Conservation (phyloP, 1,140 invertebrate genomes). For the Drosophila grimshawi region DNA sequence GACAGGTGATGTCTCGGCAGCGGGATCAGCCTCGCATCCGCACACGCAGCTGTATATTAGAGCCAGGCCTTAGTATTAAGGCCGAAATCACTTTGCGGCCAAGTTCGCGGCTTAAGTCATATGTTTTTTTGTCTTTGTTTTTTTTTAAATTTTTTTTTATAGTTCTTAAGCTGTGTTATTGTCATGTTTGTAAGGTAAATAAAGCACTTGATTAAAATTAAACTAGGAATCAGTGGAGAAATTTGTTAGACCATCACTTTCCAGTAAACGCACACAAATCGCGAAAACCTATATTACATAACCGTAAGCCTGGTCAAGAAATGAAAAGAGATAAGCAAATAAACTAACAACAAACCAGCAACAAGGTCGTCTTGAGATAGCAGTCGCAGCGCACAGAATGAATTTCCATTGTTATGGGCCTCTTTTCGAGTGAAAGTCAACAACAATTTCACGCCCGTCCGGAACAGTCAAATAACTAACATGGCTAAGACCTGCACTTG, state of each 20-base stretch:
- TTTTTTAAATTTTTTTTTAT: constrained; percentile 7
- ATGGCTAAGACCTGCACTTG: constrained; percentile 23
- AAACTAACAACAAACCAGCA: constrained; percentile 19
- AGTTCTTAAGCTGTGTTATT: constrained; percentile 9
- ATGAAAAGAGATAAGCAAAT: constrained; percentile 32
- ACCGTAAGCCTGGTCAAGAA: constrained; percentile 15
- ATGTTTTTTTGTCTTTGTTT: constrained; percentile 29
- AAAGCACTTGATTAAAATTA: constrained; percentile 8
- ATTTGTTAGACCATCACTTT: constrained; percentile 2
- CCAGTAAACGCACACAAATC: too few species aligned
- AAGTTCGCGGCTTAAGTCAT: constrained; percentile 40
- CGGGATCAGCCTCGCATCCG: constrained; percentile 26
- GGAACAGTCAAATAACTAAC: constrained; percentile 51
- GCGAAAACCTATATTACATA: constrained; percentile 10
- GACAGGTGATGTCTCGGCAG: constrained; percentile 21
- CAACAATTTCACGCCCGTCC: constrained; percentile 62
- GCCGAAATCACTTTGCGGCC: neutral
- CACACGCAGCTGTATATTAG: constrained; percentile 58
- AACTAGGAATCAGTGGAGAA: neutral
- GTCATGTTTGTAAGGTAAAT: constrained; percentile 11
- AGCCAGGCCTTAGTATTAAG: constrained; percentile 52
- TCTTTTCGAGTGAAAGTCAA: constrained; percentile 63
- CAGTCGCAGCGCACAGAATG: constrained; percentile 50
- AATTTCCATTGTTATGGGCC: constrained; percentile 58
- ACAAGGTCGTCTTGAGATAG: constrained; percentile 54